Evolutionary conservation across 2,113 vertebrate genomes (phyloP).

Genomic region (Balaeniceps rex): DNA sequence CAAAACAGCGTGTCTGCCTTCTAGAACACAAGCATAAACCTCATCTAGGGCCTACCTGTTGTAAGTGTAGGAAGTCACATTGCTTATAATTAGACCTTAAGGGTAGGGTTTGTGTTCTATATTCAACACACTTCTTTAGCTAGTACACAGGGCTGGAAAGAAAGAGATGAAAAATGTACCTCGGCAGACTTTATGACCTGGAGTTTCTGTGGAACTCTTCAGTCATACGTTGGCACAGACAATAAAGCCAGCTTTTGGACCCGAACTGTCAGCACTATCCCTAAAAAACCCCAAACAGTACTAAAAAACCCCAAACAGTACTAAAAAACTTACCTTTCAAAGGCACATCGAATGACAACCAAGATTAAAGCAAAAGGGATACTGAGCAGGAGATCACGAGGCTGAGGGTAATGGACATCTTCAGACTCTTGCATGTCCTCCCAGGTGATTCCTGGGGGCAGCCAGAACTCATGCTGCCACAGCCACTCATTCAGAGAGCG

Average conservation of each 20-base stretch:
- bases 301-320: background rate
- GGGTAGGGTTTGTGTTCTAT: background rate
- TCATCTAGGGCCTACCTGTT: background rate
- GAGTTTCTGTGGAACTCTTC: background rate
- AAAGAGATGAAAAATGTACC: background rate
- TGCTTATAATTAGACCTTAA: background rate
- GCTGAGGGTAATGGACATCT: conserved; percentile 70
- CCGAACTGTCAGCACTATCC: background rate
- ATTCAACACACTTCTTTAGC: background rate
- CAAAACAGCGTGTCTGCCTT: background rate
- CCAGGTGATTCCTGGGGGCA: conserved; percentile 85
- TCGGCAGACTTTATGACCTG: background rate
- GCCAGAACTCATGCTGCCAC: conserved; percentile 85
- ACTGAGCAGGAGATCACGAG: conserved; percentile 78
- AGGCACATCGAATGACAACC: conserved; percentile 74
- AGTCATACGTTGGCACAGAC: background rate
- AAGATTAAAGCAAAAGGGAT: conserved; percentile 82
- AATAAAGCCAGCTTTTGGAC: background rate
- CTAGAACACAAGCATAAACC: background rate
- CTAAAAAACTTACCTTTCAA: conserved; percentile 82
- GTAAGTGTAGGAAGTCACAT: background rate
- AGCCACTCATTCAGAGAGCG: conserved; percentile 80
- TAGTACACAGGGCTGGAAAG: background rate
- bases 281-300: background rate
- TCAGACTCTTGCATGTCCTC: conserved; percentile 75